These are phyloP conservation scores for Oeneis ivallda DNA, from an alignment of 2,888 invertebrate species.

Conservation along the genomic window DNA sequence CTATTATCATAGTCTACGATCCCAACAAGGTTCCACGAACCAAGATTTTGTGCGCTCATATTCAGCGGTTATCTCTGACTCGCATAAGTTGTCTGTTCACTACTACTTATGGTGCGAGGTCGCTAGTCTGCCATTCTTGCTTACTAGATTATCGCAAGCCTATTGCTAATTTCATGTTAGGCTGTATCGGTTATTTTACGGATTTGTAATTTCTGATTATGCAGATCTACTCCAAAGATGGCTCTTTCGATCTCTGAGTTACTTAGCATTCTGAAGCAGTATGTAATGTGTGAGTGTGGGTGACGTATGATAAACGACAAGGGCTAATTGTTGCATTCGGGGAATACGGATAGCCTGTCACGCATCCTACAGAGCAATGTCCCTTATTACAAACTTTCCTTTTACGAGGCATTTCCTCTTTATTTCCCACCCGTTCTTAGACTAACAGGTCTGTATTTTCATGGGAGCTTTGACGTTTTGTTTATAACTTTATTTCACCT, in stretches of 20 bases:
- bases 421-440: neutral
- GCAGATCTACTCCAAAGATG: neutral
- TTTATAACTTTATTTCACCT: slow-evolving; percentile 9
- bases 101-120: too few species aligned
- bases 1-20: neutral
- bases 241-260: neutral
- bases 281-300: too few species aligned
- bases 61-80: neutral
- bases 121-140: too few species aligned
- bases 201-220: too few species aligned
- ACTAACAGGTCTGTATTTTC: neutral
- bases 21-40: too few species aligned
- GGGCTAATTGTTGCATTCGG: too few species aligned
- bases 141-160: neutral
- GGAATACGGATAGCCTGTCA: too few species aligned
- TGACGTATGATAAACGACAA: too few species aligned
- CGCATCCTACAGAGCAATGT: too few species aligned
- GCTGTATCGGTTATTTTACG: neutral
- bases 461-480: slow-evolving; percentile 11
- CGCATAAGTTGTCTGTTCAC: neutral
- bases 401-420: neutral
- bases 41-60: too few species aligned
- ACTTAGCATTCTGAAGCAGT: neutral
- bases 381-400: neutral
- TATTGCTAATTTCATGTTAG: neutral